Evolutionary conservation across 1,140 invertebrate genomes (phyloP), one percentile per base, ranked within the genome.

Genomic region (Sarcophaga bullata): DNA sequence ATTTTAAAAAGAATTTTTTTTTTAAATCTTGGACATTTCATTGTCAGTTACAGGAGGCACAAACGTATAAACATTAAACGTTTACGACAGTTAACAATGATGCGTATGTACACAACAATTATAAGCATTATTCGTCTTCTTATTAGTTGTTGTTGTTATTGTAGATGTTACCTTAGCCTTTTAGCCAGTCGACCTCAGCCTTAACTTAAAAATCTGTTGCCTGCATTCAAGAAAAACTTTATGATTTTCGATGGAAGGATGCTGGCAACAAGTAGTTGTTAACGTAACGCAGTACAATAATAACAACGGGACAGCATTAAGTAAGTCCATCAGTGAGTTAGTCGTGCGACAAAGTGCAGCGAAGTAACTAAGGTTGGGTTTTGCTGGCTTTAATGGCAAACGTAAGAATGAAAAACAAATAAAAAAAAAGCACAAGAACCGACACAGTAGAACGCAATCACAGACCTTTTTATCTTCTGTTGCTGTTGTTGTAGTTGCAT

Each of bases 51-150:
- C 25, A 37, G 25, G 25, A 68, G 7, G 1, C 15, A 68, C 17
- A 68, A 68, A 19, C 62, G 19, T 19, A 68, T 68, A 68, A 68
- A 68, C 62, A 19, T 68, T 19, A 68, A 68, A 25, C 62, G 62
- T 68, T 68, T 68, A 68, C 19, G 62, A 68, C 62, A 68, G 62
- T 68, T 68, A 68, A 68, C n/a, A 17, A 68, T 68, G 17, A 68
- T 68, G 62, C 62, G 62, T 68, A 68, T 25, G 62, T 19, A 68
- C 62, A 17, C 62, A 68, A 68, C 62, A 68, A 68, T 68, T 19
- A 25, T 68, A 68, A 68, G n/a, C n/a, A 19, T 68, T 68, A 58
- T 58, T 58, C 25, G 25, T 37, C 25, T 37, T 37, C 4, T 37
- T 37, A 37, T 37, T 37, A 2, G 25, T 37, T 37, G 25, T 37